Percentiles rank a stretch among this genome's conserved stretches.
Conservation (phyloP, 2,888 invertebrate genomes). For the Watsonalla cultraria region DNA sequence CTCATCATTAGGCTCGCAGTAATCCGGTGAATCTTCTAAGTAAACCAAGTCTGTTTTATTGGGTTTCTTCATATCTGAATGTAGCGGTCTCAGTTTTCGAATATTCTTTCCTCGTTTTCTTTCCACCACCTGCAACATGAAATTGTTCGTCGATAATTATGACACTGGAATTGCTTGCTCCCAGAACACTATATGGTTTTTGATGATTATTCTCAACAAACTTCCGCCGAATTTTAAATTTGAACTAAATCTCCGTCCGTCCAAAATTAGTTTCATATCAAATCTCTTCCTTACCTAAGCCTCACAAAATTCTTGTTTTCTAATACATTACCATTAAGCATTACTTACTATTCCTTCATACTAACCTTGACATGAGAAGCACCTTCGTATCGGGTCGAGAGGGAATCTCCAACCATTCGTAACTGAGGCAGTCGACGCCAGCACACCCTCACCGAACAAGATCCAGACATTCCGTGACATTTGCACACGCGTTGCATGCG, state of each 20-base stretch:
- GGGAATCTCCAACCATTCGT: slow-evolving; percentile 85
- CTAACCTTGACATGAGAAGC: slow-evolving; percentile 87
- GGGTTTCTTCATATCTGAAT: slow-evolving; percentile 89
- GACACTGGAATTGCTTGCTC: too few relatives aligned
- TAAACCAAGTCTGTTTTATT: slow-evolving; percentile 94
- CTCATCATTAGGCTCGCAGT: slow-evolving; percentile 92
- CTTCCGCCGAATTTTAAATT: too few relatives aligned
- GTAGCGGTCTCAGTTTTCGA: slow-evolving; percentile 85
- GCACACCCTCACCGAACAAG: slow-evolving; percentile 93
- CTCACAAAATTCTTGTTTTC: too few relatives aligned
- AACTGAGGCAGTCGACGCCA: slow-evolving; percentile 91
- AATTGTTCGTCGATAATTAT: too few relatives aligned
- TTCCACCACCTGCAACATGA: slow-evolving; percentile 77
- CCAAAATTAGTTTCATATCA: too few relatives aligned
- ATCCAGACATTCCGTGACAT: slow-evolving; percentile 96
- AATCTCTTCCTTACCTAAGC: too few relatives aligned
- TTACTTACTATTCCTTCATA: background rate
- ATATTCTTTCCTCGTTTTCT: slow-evolving; percentile 81
- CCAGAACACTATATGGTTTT: too few relatives aligned
- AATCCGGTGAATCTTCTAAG: slow-evolving; percentile 94
- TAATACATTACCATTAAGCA: too few relatives aligned
- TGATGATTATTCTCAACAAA: too few relatives aligned
- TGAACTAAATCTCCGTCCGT: background rate
- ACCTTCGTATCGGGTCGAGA: slow-evolving; percentile 90
- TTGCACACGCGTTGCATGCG: slow-evolving; percentile 94